Base-by-base conservation (phyloP, 2,113 vertebrate genomes). In the Tupaia chinensis region DNA sequence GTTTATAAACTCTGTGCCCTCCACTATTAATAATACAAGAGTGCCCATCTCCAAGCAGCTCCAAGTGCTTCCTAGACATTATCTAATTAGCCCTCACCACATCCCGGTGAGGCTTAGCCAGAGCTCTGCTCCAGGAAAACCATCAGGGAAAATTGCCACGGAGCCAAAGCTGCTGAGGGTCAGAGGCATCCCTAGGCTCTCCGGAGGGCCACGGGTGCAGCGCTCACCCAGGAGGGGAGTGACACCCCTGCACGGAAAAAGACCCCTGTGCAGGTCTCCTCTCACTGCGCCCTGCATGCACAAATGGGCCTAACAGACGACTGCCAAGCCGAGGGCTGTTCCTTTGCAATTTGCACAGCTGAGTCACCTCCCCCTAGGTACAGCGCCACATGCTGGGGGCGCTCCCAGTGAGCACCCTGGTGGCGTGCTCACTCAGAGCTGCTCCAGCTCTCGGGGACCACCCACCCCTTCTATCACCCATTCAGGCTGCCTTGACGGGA, bases 21-120 rank as follows among this genome's bases (percentile, higher is more conserved):
- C 72, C 82, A 78, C 82, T 70, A 78, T 95, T 92, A 96, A 96
- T 96, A 95, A 97, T 96, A 86, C 87, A 94, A 78, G 77, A 95
- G 25, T 65, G 68, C 23, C 7, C 29, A 79, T 96, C 96, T 97
- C 85, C 29, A 68, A 94, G 92, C 73, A 94, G 68, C 86, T 58
- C 74, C 61, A 61, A 78, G 85, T 9, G 69, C 93, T 96, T 91
- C 84, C 1, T 83, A 89, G 93, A 76, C 93, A 78, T 93, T 87
- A 90, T 95, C 89, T 96, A 96, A 97, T 97, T 93, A 96, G 89
- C 80, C 91, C 83, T 84, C 83, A 19, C 92, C 79, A 79, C 86
- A 68, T 87, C 77, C 87, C 44, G 2, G n/a, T 0, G 77, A 85
- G 76, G 69, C 15, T 27, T 61, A 34, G 63, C 79, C 63, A 88